Conservation (phyloP, 2,113 vertebrate genomes). For the Malurus melanocephalus region DNA sequence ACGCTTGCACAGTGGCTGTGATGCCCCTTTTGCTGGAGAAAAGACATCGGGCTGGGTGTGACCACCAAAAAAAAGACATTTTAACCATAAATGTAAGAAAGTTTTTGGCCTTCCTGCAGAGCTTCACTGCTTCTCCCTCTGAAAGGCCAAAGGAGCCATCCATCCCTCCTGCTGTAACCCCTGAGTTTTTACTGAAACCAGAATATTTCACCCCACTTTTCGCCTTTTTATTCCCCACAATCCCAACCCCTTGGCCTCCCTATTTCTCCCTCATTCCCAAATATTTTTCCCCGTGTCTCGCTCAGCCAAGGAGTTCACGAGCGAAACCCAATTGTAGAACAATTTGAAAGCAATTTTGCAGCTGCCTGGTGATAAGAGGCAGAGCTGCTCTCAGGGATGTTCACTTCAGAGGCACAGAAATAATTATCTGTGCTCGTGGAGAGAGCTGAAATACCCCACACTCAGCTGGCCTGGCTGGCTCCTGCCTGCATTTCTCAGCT, state of each 20-base stretch:
- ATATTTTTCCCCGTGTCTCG: background rate
- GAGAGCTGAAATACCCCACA: background rate
- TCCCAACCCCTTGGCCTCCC: background rate
- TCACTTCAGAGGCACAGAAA: background rate
- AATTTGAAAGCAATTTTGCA: conserved; percentile 28
- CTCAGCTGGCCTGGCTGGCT: background rate
- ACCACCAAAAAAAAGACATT: background rate
- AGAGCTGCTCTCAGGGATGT: background rate
- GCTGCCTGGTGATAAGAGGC: background rate
- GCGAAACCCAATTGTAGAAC: conserved; percentile 18
- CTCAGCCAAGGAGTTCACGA: background rate
- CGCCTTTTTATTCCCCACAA: background rate
- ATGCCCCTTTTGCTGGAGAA: background rate
- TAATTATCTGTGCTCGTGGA: background rate
- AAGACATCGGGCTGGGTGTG: background rate
- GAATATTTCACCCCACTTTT: background rate
- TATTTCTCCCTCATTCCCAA: background rate
- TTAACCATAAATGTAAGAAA: background rate
- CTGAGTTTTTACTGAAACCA: background rate
- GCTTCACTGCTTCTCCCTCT: background rate
- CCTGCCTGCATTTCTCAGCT: background rate
- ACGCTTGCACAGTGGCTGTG: background rate
- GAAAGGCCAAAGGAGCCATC: accelerated
- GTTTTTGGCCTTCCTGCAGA: background rate
- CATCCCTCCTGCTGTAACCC: background rate